Conservation (phyloP, 53 echinoderm and acorn worm genomes). For the Paelopatides confundens region DNA sequence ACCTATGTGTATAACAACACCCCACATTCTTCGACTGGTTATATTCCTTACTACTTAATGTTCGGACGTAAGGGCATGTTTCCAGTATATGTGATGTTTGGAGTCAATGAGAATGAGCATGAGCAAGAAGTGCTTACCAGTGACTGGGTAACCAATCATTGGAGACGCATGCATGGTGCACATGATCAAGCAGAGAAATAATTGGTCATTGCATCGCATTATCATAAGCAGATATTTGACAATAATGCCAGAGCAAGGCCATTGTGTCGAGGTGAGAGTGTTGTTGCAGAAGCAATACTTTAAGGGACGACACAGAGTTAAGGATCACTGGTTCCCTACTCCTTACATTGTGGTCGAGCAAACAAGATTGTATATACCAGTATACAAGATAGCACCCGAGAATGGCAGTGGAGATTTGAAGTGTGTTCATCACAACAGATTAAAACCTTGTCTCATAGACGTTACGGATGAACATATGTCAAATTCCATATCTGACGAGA, state of each 20-base stretch:
- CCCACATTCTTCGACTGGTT: conserved; percentile 33
- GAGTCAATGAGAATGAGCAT: too few relatives aligned
- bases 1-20: not conserved
- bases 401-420: too few relatives aligned
- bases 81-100: not conserved
- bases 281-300: not conserved
- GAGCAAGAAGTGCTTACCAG: not conserved
- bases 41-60: conserved; percentile 31
- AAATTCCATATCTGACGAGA: too few relatives aligned
- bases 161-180: not conserved
- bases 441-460: too few relatives aligned
- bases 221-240: too few relatives aligned
- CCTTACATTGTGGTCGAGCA: not conserved
- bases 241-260: not conserved
- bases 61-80: conserved; percentile 25
- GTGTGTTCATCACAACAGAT: too few relatives aligned
- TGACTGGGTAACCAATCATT: too few relatives aligned
- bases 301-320: not conserved
- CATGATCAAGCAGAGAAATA: not conserved
- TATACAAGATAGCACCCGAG: too few relatives aligned
- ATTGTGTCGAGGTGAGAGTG: not conserved
- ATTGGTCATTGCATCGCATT: not conserved
- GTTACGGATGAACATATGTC: too few relatives aligned
- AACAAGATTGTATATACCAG: not conserved
- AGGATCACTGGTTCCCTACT: not conserved